Evolutionary conservation across 1,140 invertebrate genomes (phyloP).

Genomic region (Steinernema khuongi): DNA sequence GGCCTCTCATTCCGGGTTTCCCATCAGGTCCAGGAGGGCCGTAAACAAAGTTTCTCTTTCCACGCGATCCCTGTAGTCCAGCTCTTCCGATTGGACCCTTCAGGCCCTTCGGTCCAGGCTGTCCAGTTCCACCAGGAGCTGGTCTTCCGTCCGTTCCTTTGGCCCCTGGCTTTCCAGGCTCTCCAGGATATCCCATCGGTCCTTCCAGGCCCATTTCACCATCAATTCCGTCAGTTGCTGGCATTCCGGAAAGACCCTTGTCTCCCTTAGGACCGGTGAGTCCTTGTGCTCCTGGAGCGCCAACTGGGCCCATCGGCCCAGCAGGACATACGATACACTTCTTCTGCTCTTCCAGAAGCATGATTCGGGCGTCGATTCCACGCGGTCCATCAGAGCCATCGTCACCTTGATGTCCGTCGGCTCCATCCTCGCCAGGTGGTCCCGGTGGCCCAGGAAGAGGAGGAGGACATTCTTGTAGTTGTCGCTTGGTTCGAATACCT

Average conservation of each 20-base stretch:
- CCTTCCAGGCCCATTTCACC: slow-evolving; percentile 34
- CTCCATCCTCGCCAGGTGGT: slow-evolving; percentile 27
- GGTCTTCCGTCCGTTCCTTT: slow-evolving; percentile 22
- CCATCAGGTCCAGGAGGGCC: slow-evolving; percentile 31
- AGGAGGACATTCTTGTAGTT: background rate
- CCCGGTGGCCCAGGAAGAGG: slow-evolving; percentile 18
- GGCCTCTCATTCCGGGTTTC: slow-evolving; percentile 25
- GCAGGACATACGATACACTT: slow-evolving; percentile 15
- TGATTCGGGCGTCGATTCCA: slow-evolving; percentile 23
- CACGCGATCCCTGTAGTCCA: slow-evolving; percentile 32
- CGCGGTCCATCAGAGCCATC: slow-evolving; percentile 24
- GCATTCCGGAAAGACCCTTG: slow-evolving; percentile 23
- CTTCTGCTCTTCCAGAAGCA: slow-evolving; percentile 15
- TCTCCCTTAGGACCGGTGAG: slow-evolving; percentile 29
- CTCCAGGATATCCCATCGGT: slow-evolving; percentile 24
- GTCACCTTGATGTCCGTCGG: slow-evolving; percentile 24
- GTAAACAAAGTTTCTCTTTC: slow-evolving; percentile 35
- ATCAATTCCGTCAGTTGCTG: slow-evolving; percentile 35
- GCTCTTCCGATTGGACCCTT: slow-evolving; percentile 33
- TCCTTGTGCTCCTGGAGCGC: slow-evolving; percentile 23
- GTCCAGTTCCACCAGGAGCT: slow-evolving; percentile 28
- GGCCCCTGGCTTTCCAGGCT: slow-evolving; percentile 24
- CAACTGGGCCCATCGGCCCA: slow-evolving; percentile 23
- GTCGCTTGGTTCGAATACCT: background rate
- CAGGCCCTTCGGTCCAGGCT: slow-evolving; percentile 30